phyloP scores from a whole-genome alignment of 2,797 vertebrate species.

The Semotilus atromaculatus region DNA sequence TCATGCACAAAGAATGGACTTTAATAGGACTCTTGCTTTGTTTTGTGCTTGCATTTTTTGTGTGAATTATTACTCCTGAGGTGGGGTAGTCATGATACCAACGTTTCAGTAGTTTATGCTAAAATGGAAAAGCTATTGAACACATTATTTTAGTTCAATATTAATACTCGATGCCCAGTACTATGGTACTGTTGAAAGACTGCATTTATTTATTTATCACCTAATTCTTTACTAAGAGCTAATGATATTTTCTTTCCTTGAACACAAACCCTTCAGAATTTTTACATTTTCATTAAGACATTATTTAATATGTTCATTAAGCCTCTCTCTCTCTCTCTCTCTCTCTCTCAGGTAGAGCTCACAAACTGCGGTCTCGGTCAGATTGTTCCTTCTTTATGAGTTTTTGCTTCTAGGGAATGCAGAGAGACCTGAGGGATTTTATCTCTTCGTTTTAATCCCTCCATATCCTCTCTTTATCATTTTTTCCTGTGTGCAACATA shows the following conservation, averaged over 20 bases:
- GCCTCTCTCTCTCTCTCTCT: too few species aligned
- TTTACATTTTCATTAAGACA: constrained; percentile 6
- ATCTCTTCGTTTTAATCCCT: constrained; percentile 54
- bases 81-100: background rate
- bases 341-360: constrained; percentile 16
- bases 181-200: background rate
- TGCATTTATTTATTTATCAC: background rate
- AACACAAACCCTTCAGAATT: background rate
- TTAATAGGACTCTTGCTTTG: background rate
- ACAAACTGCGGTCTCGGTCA: constrained; percentile 56
- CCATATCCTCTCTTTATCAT: constrained; percentile 41
- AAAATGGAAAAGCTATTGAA: background rate
- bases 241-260: background rate
- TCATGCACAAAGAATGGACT: constrained; percentile 15
- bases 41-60: background rate
- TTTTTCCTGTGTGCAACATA: constrained; percentile 22
- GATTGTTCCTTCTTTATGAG: constrained; percentile 64
- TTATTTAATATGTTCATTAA: constrained; percentile 16
- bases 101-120: background rate
- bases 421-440: constrained; percentile 61
- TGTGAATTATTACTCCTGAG: background rate
- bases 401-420: constrained; percentile 63
- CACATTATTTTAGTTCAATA: background rate
- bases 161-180: background rate
- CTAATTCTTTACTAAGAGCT: background rate